Percentiles rank a stretch among this genome's conserved stretches.
Evolutionary conservation across 2,888 invertebrate genomes (phyloP).

Genomic region (Oscheius myriophilus): DNA sequence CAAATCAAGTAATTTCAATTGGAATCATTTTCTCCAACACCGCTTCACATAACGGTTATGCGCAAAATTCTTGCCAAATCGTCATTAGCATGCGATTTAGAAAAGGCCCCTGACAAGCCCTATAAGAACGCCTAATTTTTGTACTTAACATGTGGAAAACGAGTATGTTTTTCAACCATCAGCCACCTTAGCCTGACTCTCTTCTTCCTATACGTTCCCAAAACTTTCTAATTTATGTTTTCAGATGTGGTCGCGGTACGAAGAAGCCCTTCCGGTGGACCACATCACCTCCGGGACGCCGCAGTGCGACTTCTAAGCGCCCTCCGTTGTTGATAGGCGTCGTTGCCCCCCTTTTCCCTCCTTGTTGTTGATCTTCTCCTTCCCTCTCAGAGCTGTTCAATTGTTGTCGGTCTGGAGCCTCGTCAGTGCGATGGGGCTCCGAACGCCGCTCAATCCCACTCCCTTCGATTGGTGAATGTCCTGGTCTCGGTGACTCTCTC

Average conservation of each 20-base stretch:
- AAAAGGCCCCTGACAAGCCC: too few species aligned
- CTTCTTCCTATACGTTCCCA: neutral
- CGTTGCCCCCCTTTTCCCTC: neutral
- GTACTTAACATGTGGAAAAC: too few species aligned
- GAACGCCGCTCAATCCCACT: neutral
- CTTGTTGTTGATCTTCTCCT: neutral
- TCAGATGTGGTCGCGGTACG: conserved; percentile 46
- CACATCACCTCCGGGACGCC: conserved; percentile 43
- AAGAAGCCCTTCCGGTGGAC: conserved; percentile 53
- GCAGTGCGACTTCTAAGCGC: conserved; percentile 26
- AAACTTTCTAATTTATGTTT: neutral
- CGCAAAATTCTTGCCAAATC: too few species aligned
- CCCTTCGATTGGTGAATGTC: conserved; percentile 19
- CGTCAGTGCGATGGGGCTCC: conserved; percentile 16
- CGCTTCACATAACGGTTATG: too few species aligned
- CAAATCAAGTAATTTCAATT: too few species aligned
- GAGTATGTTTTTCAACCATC: too few species aligned
- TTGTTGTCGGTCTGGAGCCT: neutral
- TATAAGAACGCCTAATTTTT: too few species aligned
- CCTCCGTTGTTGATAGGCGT: neutral
- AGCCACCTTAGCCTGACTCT: too few species aligned
- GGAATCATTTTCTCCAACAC: too few species aligned
- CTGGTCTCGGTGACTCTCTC: conserved; percentile 20
- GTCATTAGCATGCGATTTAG: too few species aligned
- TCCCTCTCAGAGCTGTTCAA: neutral